Evolutionary conservation across 1,140 invertebrate species (phyloP).

Genomic region (Heliconius hewitsoni): DNA sequence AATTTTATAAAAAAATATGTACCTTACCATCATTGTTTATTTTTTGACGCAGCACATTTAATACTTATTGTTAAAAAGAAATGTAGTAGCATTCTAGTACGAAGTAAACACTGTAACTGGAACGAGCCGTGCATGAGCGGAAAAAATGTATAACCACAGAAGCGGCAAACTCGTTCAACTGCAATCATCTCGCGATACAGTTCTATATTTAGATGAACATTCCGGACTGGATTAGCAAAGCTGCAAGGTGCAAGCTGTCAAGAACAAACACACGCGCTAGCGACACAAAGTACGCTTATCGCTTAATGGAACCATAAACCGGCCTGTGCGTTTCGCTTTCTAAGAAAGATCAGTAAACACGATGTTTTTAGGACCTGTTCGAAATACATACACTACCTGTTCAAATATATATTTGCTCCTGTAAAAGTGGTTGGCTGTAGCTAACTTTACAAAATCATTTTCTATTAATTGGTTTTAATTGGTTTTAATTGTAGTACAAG

Average conservation of each 20-base stretch:
- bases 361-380: constrained; percentile 10
- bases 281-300: constrained; percentile 41
- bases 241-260: constrained; percentile 61
- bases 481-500: neutral
- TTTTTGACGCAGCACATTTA: neutral
- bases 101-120: constrained; percentile 45
- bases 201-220: constrained; percentile 68
- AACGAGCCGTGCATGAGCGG: constrained; percentile 58
- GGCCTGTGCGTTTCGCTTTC: constrained; percentile 38
- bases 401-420: neutral
- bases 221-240: constrained; percentile 58
- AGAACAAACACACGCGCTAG: constrained; percentile 46
- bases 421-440: neutral
- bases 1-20: constrained; percentile 21
- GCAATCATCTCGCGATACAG: constrained; percentile 59
- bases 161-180: constrained; percentile 53
- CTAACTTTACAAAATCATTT: neutral
- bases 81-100: neutral
- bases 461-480: neutral
- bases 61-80: neutral
- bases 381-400: neutral
- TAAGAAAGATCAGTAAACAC: constrained; percentile 42
- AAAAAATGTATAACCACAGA: constrained; percentile 63
- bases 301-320: constrained; percentile 52
- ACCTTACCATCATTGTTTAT: neutral